Percentiles rank a stretch among this genome's conserved stretches.
These are phyloP conservation scores for Brachionus rubens DNA, from an alignment of 1,140 invertebrate genomes.

Conservation along the genomic window DNA sequence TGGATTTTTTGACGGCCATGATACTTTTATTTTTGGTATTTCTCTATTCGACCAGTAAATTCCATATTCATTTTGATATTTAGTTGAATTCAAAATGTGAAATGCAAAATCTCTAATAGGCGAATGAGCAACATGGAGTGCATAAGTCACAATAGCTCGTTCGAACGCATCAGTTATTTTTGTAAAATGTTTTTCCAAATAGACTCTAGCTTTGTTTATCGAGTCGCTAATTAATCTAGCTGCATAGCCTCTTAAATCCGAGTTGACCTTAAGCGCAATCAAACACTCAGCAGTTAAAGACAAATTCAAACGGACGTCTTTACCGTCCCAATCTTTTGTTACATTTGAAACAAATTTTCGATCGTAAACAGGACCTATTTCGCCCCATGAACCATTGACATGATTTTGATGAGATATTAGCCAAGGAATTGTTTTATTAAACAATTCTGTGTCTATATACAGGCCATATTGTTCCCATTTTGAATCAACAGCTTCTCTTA, in stretches of 20 bases:
- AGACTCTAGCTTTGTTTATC: conserved; percentile 67
- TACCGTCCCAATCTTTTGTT: background rate
- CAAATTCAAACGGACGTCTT: conserved; percentile 37
- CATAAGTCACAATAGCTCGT: conserved; percentile 80
- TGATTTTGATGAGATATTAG: conserved; percentile 53
- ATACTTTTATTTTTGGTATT: conserved; percentile 66
- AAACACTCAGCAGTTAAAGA: conserved; percentile 46
- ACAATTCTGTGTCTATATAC: conserved; percentile 54
- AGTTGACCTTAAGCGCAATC: conserved; percentile 48
- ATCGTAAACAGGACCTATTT: no score
- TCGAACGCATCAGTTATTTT: conserved; percentile 74
- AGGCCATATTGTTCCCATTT: conserved; percentile 55
- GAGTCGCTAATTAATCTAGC: conserved; percentile 47
- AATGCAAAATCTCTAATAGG: conserved; percentile 76
- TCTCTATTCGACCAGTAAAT: conserved; percentile 40
- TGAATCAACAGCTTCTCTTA: conserved; percentile 53
- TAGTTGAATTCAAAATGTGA: conserved; percentile 65
- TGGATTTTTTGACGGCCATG: conserved; percentile 77
- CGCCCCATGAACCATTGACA: conserved; percentile 54
- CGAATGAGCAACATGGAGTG: conserved; percentile 75
- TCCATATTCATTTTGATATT: conserved; percentile 51
- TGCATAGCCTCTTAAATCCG: conserved; percentile 53
- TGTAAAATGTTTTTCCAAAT: conserved; percentile 76
- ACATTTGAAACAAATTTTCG: conserved; percentile 49
- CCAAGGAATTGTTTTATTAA: conserved; percentile 55